Evolutionary conservation across 2,888 invertebrate species (phyloP).

Genomic region (Pheosia gnoma): DNA sequence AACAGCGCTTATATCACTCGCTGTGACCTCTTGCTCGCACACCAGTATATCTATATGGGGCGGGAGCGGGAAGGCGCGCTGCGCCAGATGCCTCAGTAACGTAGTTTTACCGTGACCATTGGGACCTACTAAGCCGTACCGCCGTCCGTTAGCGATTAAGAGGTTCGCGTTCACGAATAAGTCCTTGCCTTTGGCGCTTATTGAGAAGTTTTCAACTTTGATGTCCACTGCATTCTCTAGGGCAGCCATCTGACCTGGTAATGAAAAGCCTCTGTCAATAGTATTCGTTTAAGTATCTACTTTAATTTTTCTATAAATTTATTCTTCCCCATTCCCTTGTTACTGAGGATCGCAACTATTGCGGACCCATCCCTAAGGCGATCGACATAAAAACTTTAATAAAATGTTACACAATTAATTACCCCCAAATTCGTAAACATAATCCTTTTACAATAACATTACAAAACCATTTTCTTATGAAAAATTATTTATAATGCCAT

Average conservation of each 20-base stretch:
- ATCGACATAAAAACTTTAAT: too few relatives aligned
- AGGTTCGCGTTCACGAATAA: slow-evolving; percentile 98
- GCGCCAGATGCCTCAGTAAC: slow-evolving; percentile 95
- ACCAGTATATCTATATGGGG: slow-evolving; percentile 97
- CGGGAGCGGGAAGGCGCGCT: slow-evolving; percentile 96
- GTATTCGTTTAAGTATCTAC: too few relatives aligned
- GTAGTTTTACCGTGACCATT: slow-evolving; percentile 99
- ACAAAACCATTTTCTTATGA: too few relatives aligned
- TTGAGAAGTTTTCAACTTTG: slow-evolving; percentile 99
- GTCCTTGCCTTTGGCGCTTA: slow-evolving; percentile 98
- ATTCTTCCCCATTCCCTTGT: too few relatives aligned
- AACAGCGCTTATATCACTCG: slow-evolving; percentile 96
- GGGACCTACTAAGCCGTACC: slow-evolving; percentile 99
- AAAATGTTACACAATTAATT: too few relatives aligned
- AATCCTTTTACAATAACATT: too few relatives aligned
- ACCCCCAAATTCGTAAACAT: too few relatives aligned
- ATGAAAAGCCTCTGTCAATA: not conserved
- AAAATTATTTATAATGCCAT: too few relatives aligned
- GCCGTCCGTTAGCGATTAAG: slow-evolving; percentile 95
- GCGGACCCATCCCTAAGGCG: too few relatives aligned
- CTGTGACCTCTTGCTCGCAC: slow-evolving; percentile 99
- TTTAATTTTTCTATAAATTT: too few relatives aligned
- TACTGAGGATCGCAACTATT: too few relatives aligned
- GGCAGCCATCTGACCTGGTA: slow-evolving; percentile 87
- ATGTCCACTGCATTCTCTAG: slow-evolving; percentile 98